Percentiles rank a stretch among this genome's conserved stretches.
Conservation (phyloP, 2,888 invertebrate genomes). For the Nephrocerus scutellatus region DNA sequence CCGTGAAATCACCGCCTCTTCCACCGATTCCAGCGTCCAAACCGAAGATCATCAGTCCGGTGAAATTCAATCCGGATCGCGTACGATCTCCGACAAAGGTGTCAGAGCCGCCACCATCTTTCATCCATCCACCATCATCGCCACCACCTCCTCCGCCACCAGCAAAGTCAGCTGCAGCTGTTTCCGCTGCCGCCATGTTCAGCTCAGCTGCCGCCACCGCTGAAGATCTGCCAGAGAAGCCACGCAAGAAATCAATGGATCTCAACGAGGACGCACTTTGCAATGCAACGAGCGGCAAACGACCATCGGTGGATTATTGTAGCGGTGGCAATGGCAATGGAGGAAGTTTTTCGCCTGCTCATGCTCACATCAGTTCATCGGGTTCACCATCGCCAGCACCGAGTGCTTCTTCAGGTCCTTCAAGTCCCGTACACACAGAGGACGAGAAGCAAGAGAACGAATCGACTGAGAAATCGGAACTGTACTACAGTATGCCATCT, state of each 20-base stretch:
- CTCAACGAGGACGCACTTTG: conserved; percentile 34
- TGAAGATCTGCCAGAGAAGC: conserved; percentile 41
- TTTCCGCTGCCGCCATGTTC: conserved; percentile 34
- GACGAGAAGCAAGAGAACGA: conserved; percentile 54
- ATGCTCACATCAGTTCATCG: conserved; percentile 35
- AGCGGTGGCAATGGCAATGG: conserved; percentile 18
- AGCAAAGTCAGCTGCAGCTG: conserved; percentile 38
- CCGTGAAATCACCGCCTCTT: conserved; percentile 44
- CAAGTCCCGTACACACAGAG: conserved; percentile 48
- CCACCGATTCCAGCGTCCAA: conserved; percentile 45
- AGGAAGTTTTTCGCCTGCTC: conserved; percentile 26
- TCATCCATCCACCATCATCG: conserved; percentile 20
- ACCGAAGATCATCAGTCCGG: conserved; percentile 43
- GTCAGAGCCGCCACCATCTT: conserved; percentile 34
- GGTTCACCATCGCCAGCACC: conserved; percentile 41
- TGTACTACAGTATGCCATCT: conserved; percentile 35
- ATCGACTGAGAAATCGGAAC: conserved; percentile 51
- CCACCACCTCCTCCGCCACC: conserved; percentile 33
- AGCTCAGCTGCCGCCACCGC: conserved; percentile 26
- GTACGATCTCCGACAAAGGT: conserved; percentile 42
- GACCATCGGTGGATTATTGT: conserved; percentile 28
- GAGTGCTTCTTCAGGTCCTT: conserved; percentile 45
- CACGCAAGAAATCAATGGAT: conserved; percentile 44
- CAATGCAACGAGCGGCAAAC: conserved; percentile 17
- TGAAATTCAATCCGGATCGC: conserved; percentile 42